A percentile compares a stretch with the other conserved stretches of the same genome.
Evolutionary conservation across 1,140 invertebrate species (phyloP).

Genomic region (Goniozus legneri): DNA sequence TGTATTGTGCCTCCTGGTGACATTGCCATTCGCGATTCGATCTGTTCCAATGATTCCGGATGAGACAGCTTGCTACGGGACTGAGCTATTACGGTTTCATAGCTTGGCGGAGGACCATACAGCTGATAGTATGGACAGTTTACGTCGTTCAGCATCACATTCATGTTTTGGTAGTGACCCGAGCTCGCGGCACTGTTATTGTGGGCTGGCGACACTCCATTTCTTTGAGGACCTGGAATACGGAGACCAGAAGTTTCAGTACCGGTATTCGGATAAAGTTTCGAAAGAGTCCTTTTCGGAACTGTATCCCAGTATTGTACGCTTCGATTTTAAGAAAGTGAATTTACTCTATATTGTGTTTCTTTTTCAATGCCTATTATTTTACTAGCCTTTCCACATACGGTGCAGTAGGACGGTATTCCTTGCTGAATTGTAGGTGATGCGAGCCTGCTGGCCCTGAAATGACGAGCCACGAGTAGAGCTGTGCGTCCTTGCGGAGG

Average conservation of each 20-base stretch:
- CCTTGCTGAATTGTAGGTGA: slow-evolving; percentile 49
- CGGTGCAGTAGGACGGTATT: slow-evolving; percentile 52
- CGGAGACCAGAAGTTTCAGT: too few species aligned
- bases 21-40: not conserved
- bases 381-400: slow-evolving; percentile 50
- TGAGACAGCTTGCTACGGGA: slow-evolving; percentile 37
- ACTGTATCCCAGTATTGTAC: not conserved
- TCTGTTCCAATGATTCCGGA: slow-evolving; percentile 35
- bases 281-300: not conserved
- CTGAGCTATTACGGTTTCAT: slow-evolving; percentile 53
- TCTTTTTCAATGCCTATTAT: slow-evolving; percentile 1
- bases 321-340: too few species aligned
- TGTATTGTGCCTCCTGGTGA: slow-evolving; percentile 5
- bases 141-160: slow-evolving; percentile 42
- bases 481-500: slow-evolving; percentile 37
- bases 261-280: too few species aligned
- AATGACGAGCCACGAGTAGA: slow-evolving; percentile 37
- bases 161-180: slow-evolving; percentile 47
- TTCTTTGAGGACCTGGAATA: slow-evolving; percentile 34
- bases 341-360: slow-evolving; percentile 2
- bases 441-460: slow-evolving; percentile 45
- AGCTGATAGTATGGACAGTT: slow-evolving; percentile 52
- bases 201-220: slow-evolving; percentile 16
- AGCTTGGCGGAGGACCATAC: slow-evolving; percentile 54
- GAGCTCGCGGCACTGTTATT: slow-evolving; percentile 27